phyloP scores from a whole-genome alignment of 2,113 vertebrate genomes.

The Esox niger region DNA sequence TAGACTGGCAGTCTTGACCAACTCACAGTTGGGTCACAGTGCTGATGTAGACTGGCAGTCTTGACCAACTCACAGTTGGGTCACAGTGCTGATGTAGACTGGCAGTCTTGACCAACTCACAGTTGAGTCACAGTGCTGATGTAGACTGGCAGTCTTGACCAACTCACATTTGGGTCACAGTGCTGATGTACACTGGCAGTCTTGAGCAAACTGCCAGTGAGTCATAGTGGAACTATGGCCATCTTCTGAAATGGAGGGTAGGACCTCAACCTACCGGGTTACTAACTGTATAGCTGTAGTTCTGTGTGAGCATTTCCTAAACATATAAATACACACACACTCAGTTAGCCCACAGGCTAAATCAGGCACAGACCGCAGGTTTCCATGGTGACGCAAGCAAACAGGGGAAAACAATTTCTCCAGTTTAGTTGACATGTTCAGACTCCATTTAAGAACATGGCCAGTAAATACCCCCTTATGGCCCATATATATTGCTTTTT shows the following conservation, averaged over 20 bases:
- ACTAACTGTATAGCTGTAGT: background rate
- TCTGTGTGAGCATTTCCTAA: background rate
- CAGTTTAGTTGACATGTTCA: background rate
- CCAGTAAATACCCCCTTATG: background rate
- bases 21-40: too few species aligned
- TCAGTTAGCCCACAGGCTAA: background rate
- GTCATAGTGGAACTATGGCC: too few species aligned
- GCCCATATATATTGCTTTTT: background rate
- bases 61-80: too few species aligned
- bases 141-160: too few species aligned
- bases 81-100: too few species aligned
- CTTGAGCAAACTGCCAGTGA: background rate
- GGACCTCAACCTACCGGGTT: background rate
- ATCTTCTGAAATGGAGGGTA: background rate
- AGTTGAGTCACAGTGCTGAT: too few species aligned
- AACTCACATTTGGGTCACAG: too few species aligned
- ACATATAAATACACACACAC: background rate
- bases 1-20: too few species aligned
- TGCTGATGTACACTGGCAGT: too few species aligned
- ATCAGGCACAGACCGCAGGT: background rate
- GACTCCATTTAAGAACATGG: background rate
- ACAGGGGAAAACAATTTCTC: conserved; percentile 10
- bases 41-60: too few species aligned
- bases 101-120: too few species aligned
- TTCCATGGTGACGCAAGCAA: conserved; percentile 1